A percentile compares a stretch with the other conserved stretches of the same genome.
These are phyloP conservation scores for Imbricaverruca yamaguchii DNA, from an alignment of 2,888 invertebrate genomes.

Conservation along the genomic window DNA sequence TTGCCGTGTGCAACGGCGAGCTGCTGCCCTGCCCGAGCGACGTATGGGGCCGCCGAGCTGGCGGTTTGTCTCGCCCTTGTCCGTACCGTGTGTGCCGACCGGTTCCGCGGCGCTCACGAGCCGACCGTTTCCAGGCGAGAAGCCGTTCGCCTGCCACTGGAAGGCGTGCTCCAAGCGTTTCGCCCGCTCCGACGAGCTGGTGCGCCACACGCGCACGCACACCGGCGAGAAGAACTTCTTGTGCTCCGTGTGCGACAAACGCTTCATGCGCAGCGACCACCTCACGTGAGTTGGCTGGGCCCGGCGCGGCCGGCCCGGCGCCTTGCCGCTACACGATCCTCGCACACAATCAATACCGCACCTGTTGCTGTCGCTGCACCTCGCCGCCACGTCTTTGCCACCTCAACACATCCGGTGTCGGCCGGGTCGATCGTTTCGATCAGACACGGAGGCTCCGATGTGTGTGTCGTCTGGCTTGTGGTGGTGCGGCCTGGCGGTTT, in stretches of 20 bases:
- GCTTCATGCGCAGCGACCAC: conserved; percentile 59
- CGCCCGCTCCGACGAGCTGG: conserved; percentile 57
- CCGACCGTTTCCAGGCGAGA: conserved; percentile 46
- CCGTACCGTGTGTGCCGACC: not conserved
- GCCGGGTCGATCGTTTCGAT: not conserved
- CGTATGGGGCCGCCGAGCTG: no score
- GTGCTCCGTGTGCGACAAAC: conserved; percentile 55
- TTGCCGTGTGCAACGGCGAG: not conserved
- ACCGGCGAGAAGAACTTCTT: conserved; percentile 58
- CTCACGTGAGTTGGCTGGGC: conserved; percentile 44
- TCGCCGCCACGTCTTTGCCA: no score
- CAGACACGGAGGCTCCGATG: no score
- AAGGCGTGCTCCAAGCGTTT: conserved; percentile 55
- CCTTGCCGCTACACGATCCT: not conserved
- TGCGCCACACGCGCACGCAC: conserved; percentile 55
- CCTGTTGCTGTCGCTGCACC: not conserved
- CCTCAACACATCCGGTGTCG: not conserved
- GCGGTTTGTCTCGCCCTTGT: not conserved
- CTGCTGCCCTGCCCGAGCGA: not conserved
- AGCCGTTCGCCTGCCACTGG: conserved; percentile 57
- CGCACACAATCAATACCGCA: not conserved
- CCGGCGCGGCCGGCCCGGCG: not conserved
- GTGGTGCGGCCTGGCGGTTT: no score
- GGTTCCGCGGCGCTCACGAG: not conserved
- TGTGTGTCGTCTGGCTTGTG: no score